phyloP scores from a whole-genome alignment of 2,797 vertebrate species.

The Macropodus opercularis region DNA sequence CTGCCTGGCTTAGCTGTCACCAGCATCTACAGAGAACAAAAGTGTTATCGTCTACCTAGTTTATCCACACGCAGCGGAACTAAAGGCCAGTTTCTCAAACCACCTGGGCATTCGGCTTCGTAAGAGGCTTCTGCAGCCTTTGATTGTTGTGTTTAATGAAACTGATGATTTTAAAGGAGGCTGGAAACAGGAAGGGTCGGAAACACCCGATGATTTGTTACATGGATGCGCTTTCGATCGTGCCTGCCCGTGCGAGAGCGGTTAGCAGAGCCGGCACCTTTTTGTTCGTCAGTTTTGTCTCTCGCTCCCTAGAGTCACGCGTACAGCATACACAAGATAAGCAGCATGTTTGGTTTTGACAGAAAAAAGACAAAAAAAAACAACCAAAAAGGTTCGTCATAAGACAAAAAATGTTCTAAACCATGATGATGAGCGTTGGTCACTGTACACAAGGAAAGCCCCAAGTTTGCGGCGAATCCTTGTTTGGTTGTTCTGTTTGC shows the following conservation, averaged over 20 bases:
- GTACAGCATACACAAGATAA: slow-evolving; percentile 80
- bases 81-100: slow-evolving; percentile 57
- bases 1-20: slow-evolving; percentile 52
- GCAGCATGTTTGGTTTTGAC: slow-evolving; percentile 85
- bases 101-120: slow-evolving; percentile 55
- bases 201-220: slow-evolving; percentile 35
- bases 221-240: slow-evolving; percentile 59
- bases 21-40: slow-evolving; percentile 48
- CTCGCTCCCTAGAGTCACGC: slow-evolving; percentile 65
- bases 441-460: slow-evolving; percentile 74
- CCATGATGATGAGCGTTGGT: slow-evolving; percentile 72
- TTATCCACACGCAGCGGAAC: slow-evolving; percentile 57
- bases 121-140: slow-evolving; percentile 52
- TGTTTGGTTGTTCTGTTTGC: slow-evolving; percentile 58
- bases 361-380: slow-evolving; percentile 39
- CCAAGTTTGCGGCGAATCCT: slow-evolving; percentile 46
- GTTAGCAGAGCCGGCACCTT: slow-evolving; percentile 58
- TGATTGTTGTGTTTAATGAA: slow-evolving; percentile 55
- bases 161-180: slow-evolving; percentile 57
- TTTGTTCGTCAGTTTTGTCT: slow-evolving; percentile 56
- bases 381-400: slow-evolving; percentile 47
- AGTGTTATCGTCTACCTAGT: slow-evolving; percentile 55
- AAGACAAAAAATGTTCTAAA: slow-evolving; percentile 67
- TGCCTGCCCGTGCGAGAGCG: slow-evolving; percentile 23
- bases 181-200: slow-evolving; percentile 18